Percentiles rank a stretch among this genome's conserved stretches.
phyloP scores from a whole-genome alignment of 1,140 invertebrate genomes.

The Penaeus japonicus region DNA sequence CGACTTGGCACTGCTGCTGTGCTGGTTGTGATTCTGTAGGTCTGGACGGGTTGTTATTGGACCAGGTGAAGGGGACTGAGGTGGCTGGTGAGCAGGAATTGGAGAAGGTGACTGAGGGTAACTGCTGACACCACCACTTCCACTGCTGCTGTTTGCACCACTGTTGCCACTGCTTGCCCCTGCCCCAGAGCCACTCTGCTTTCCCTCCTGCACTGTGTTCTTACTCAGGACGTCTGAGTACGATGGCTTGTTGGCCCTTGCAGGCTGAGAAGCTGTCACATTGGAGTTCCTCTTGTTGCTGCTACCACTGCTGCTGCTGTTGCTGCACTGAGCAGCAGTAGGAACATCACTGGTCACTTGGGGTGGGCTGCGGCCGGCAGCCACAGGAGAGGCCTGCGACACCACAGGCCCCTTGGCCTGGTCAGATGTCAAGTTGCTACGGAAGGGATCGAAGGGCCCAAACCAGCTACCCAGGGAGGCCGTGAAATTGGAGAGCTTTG shows the following conservation, averaged over 20 bases:
- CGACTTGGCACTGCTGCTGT: not conserved
- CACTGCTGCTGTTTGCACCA: conserved; percentile 27
- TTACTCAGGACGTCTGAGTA: conserved; percentile 52
- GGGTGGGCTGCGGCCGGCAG: not conserved
- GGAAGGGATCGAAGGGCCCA: conserved; percentile 41
- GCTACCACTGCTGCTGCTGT: not conserved
- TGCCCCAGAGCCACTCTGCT: not conserved
- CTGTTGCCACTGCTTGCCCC: conserved; percentile 22
- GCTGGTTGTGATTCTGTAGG: not conserved
- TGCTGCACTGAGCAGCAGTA: conserved; percentile 7
- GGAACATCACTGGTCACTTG: not conserved
- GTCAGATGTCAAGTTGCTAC: conserved; percentile 29
- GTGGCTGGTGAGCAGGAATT: conserved; percentile 25
- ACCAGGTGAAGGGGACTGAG: not conserved
- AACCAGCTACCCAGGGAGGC: conserved; percentile 49
- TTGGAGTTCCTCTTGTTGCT: too few relatives aligned
- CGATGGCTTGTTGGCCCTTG: conserved; percentile 40
- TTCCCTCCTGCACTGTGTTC: conserved; percentile 40
- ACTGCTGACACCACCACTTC: conserved; percentile 1
- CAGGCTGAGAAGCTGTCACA: not conserved
- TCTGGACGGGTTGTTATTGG: too few relatives aligned
- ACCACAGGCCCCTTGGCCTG: not conserved
- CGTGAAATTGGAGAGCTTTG: conserved; percentile 50
- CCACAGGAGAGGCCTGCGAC: conserved; percentile 4
- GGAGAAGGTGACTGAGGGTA: not conserved